These are phyloP conservation scores for Cyprinella venusta DNA, from an alignment of 2,797 vertebrate species.

Conservation along the genomic window DNA sequence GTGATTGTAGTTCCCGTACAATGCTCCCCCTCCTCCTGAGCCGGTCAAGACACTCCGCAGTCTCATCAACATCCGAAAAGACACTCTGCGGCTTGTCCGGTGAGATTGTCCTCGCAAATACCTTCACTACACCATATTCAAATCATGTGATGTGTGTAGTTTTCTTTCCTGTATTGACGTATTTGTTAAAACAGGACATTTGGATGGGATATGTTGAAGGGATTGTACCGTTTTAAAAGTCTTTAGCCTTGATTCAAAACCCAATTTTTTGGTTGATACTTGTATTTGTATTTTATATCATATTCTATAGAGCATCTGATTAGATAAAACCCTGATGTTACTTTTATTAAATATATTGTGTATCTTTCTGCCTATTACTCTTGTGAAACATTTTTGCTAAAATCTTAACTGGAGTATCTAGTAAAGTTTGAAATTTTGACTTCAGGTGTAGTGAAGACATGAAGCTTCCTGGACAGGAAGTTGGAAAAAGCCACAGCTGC, in stretches of 20 bases:
- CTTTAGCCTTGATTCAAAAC: background rate
- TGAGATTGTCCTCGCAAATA: slow-evolving; percentile 66
- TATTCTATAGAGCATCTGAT: background rate
- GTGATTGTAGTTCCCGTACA: slow-evolving; percentile 89
- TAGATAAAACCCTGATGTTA: background rate
- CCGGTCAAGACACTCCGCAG: slow-evolving; percentile 97
- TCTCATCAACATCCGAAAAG: slow-evolving; percentile 97
- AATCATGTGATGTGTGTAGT: background rate
- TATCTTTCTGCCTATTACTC: background rate
- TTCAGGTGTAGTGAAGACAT: slow-evolving; percentile 90
- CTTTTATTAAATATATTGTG: background rate
- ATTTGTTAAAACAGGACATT: background rate
- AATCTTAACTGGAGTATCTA: background rate
- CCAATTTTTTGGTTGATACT: background rate
- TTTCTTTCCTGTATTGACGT: background rate
- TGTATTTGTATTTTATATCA: background rate
- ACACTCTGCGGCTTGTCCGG: slow-evolving; percentile 94
- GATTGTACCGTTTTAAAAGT: background rate
- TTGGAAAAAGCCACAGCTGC: slow-evolving; percentile 81
- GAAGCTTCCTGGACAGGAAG: slow-evolving; percentile 87
- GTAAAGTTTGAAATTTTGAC: background rate
- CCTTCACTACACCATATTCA: background rate
- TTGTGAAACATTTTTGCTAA: background rate
- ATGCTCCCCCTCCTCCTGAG: slow-evolving; percentile 95
- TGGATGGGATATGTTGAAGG: background rate